Percentiles rank a stretch among this genome's conserved stretches.
phyloP scores from a whole-genome alignment of 2,888 invertebrate species.

The Automeris io region DNA sequence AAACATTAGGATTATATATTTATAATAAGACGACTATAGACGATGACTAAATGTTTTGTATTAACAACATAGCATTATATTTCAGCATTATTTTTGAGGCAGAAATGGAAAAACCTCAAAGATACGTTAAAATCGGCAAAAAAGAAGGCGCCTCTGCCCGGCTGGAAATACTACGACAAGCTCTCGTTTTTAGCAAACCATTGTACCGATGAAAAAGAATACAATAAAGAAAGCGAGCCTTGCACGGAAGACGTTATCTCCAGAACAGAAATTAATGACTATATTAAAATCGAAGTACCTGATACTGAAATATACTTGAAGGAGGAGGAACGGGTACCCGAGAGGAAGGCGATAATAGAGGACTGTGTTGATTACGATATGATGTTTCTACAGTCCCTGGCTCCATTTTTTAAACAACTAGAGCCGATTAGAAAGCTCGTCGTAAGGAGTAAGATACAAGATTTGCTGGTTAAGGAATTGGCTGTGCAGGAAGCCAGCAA shows the following conservation, averaged over 20 bases:
- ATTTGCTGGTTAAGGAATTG: conserved; percentile 41
- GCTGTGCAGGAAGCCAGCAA: conserved; percentile 19
- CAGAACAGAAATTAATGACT: background rate
- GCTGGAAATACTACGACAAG: conserved; percentile 36
- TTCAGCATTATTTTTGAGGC: too few relatives aligned
- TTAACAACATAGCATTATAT: too few relatives aligned
- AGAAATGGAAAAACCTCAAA: conserved; percentile 47
- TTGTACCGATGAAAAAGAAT: conserved; percentile 5
- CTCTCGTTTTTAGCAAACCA: conserved; percentile 32
- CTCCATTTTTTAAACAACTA: conserved; percentile 39
- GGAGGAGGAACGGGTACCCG: conserved; percentile 19
- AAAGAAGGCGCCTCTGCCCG: conserved; percentile 31
- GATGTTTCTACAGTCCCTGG: conserved; percentile 46
- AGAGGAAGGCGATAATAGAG: conserved; percentile 16
- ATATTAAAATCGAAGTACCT: conserved; percentile 12
- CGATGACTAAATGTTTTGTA: too few relatives aligned
- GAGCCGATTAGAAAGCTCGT: conserved; percentile 41
- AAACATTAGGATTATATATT: too few relatives aligned
- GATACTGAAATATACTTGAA: conserved; percentile 8
- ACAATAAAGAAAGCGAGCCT: conserved; percentile 8
- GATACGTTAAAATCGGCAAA: conserved; percentile 33
- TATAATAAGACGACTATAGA: too few relatives aligned
- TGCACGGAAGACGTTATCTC: conserved; percentile 8
- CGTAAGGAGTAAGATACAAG: conserved; percentile 46
- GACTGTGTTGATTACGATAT: conserved; percentile 37